Evolutionary conservation across 2,113 vertebrate species (phyloP).

Genomic region (Polyodon spathula): DNA sequence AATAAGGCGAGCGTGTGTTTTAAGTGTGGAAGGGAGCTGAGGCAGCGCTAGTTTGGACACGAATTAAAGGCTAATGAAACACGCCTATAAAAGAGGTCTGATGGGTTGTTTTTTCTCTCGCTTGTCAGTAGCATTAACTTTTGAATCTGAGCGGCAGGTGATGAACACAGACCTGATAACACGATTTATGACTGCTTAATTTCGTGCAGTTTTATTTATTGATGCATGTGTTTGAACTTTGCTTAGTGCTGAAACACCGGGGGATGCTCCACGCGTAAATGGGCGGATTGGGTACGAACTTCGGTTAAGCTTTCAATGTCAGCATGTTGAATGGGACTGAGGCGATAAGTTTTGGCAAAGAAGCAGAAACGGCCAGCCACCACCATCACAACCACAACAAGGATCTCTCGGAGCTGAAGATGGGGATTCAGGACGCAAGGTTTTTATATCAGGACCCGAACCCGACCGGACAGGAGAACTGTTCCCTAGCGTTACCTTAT

Average conservation of each 20-base stretch:
- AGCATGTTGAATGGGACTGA: constrained; percentile 75
- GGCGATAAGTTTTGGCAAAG: constrained; percentile 66
- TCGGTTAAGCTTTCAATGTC: constrained; percentile 65
- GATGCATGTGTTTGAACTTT: constrained; percentile 22
- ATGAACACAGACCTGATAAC: too few species aligned
- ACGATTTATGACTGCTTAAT: too few species aligned
- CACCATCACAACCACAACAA: constrained; percentile 47
- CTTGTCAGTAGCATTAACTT: too few species aligned
- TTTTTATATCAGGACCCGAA: constrained; percentile 55
- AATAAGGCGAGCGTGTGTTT: constrained; percentile 36
- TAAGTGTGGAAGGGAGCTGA: constrained; percentile 18
- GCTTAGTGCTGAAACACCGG: constrained; percentile 41
- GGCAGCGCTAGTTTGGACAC: neutral
- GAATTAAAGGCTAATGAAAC: too few species aligned
- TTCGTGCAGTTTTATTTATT: too few species aligned
- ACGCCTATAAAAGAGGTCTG: too few species aligned
- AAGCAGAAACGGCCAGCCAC: constrained; percentile 37
- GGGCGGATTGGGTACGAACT: constrained; percentile 49
- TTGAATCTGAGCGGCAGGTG: too few species aligned
- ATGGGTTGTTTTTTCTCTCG: too few species aligned
- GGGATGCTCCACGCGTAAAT: constrained; percentile 54
- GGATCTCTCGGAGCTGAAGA: constrained; percentile 56
- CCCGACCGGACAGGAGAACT: constrained; percentile 12
- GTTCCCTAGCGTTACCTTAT: too few species aligned
- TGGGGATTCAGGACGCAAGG: constrained; percentile 58